Conservation (phyloP, 2,888 invertebrate species). For the Oscheius sp. region DNA sequence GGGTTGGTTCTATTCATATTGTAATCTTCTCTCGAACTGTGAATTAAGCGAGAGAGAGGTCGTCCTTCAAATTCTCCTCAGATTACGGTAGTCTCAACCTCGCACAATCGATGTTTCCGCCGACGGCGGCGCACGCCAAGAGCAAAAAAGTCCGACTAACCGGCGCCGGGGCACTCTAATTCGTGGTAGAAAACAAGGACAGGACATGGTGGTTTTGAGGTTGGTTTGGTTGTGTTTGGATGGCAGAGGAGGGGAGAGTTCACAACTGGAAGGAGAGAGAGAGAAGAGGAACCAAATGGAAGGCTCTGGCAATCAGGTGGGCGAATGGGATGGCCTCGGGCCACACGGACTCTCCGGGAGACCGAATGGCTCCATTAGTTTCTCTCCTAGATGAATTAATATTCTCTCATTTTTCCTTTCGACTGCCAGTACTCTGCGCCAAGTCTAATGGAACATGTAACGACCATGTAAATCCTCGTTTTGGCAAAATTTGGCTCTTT, state of each 20-base stretch:
- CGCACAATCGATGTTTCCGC: neutral
- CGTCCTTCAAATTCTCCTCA: neutral
- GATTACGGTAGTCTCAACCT: constrained; percentile 18
- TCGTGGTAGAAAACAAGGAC: constrained; percentile 3
- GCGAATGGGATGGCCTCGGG: constrained; percentile 11
- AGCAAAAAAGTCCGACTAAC: constrained; percentile 8
- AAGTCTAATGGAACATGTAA: too few species aligned
- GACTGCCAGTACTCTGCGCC: too few species aligned
- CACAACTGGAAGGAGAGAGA: constrained; percentile 10
- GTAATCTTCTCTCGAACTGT: constrained; percentile 15
- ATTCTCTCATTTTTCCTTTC: too few species aligned
- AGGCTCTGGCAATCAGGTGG: constrained; percentile 4
- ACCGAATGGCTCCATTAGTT: neutral
- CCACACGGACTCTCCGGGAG: neutral
- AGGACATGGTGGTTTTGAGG: neutral
- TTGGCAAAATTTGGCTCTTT: too few species aligned
- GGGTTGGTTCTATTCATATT: constrained; percentile 17
- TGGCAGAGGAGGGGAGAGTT: constrained; percentile 22
- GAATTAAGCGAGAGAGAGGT: constrained; percentile 7
- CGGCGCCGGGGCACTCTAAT: constrained; percentile 26
- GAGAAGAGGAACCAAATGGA: neutral
- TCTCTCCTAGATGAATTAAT: too few species aligned
- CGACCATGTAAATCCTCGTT: too few species aligned
- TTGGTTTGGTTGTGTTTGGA: neutral
- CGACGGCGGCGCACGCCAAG: constrained; percentile 10